A percentile compares a stretch with the other conserved stretches of the same genome.
These are phyloP conservation scores for Mizuhopecten yessoensis DNA, from an alignment of 1,140 invertebrate genomes.

Conservation along the genomic window DNA sequence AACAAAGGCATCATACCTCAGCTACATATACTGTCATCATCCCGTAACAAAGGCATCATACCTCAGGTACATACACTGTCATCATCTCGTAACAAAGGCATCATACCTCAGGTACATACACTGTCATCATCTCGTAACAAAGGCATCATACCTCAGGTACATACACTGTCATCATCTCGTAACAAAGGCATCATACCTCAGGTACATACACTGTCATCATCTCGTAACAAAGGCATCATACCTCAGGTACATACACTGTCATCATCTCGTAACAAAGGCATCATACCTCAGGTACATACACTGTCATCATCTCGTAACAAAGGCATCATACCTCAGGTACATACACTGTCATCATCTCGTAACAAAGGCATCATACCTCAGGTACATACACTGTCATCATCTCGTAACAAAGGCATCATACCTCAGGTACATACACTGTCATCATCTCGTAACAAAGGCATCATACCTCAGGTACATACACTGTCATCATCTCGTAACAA, in stretches of 20 bases:
- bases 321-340: conserved; percentile 51
- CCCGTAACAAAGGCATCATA: conserved; percentile 43
- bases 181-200: conserved; percentile 50
- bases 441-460: conserved; percentile 46
- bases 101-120: conserved; percentile 53
- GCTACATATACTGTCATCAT: too few relatives aligned
- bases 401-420: conserved; percentile 43
- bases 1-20: too few relatives aligned
- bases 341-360: conserved; percentile 48
- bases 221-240: conserved; percentile 43
- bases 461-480: conserved; percentile 53
- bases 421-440: conserved; percentile 60
- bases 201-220: conserved; percentile 53
- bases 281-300: conserved; percentile 53
- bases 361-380: conserved; percentile 50
- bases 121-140: conserved; percentile 49
- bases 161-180: conserved; percentile 48
- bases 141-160: conserved; percentile 51
- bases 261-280: conserved; percentile 46
- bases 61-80: conserved; percentile 60
- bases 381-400: conserved; percentile 53
- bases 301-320: conserved; percentile 49
- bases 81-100: conserved; percentile 46
- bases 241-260: conserved; percentile 60
- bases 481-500: too few relatives aligned